These are phyloP conservation scores for Drosophila flavopinicola DNA, from an alignment of 2,888 invertebrate genomes.

Conservation along the genomic window DNA sequence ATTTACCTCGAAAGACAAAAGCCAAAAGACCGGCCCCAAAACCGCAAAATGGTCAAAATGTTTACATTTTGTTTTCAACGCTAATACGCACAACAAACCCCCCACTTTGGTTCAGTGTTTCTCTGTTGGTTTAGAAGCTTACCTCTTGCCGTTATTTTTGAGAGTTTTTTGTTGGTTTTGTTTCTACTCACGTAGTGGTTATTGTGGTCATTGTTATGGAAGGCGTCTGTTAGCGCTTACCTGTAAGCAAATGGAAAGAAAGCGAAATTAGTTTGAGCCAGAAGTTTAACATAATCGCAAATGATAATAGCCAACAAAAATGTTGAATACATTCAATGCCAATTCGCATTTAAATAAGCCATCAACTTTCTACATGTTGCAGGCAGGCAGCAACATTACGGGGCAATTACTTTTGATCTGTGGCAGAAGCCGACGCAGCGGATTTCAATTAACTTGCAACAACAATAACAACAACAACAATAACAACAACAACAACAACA, in stretches of 20 bases:
- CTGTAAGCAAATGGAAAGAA: conserved; percentile 54
- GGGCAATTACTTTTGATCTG: conserved; percentile 38
- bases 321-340: conserved; percentile 16
- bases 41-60: conserved; percentile 67
- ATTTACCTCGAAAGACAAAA: conserved; percentile 34
- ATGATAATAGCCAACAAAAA: conserved; percentile 32
- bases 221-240: conserved; percentile 46
- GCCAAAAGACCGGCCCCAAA: conserved; percentile 26
- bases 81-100: conserved; percentile 62
- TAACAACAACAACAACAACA: conserved; percentile 12
- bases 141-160: not conserved
- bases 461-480: conserved; percentile 8
- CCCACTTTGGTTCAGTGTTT: too few species aligned
- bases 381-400: conserved; percentile 19
- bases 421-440: conserved; percentile 36
- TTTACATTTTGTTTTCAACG: conserved; percentile 67
- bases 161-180: conserved; percentile 25
- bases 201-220: conserved; percentile 54
- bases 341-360: conserved; percentile 58
- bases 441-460: conserved; percentile 52
- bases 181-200: conserved; percentile 59
- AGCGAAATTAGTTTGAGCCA: conserved; percentile 49
- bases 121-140: too few species aligned
- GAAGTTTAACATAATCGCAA: conserved; percentile 38
- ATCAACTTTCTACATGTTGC: conserved; percentile 56